phyloP scores from a whole-genome alignment of 2,888 invertebrate species.

The Drosophila lutescens region DNA sequence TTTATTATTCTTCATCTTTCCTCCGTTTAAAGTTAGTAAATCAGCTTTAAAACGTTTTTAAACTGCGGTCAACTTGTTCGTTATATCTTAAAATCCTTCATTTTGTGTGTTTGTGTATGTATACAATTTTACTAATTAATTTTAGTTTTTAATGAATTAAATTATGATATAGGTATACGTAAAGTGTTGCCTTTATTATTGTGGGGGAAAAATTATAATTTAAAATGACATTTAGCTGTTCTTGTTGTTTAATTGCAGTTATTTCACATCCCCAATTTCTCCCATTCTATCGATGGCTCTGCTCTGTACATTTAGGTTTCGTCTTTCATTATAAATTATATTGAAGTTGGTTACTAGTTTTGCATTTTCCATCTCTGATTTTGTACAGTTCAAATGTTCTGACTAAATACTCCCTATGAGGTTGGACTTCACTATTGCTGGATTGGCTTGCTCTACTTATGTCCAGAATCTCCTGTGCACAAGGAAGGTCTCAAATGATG shows the following conservation, averaged over 20 bases:
- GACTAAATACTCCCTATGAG: slow-evolving; percentile 19
- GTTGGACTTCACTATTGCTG: slow-evolving; percentile 29
- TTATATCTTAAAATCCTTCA: slow-evolving; percentile 12
- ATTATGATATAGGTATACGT: slow-evolving; percentile 51
- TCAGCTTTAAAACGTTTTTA: slow-evolving; percentile 19
- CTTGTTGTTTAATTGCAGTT: slow-evolving; percentile 29
- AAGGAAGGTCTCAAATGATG: slow-evolving; percentile 6
- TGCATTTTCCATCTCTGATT: slow-evolving; percentile 28
- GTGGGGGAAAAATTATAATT: slow-evolving; percentile 31
- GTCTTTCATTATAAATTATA: slow-evolving; percentile 34
- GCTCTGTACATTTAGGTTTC: slow-evolving; percentile 21
- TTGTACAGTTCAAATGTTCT: slow-evolving; percentile 40
- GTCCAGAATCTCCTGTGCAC: slow-evolving; percentile 17
- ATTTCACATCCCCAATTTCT: slow-evolving; percentile 9
- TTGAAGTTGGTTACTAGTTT: slow-evolving; percentile 36
- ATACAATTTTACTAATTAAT: slow-evolving; percentile 75
- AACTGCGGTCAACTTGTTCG: slow-evolving; percentile 17
- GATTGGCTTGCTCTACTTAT: slow-evolving; percentile 5
- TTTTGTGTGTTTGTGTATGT: slow-evolving; percentile 27
- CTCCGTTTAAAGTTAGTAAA: slow-evolving; percentile 18
- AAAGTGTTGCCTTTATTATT: slow-evolving; percentile 44
- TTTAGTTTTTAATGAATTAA: slow-evolving; percentile 62
- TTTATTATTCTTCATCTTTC: slow-evolving; percentile 7
- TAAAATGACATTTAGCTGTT: slow-evolving; percentile 46
- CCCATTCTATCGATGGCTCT: slow-evolving; percentile 3